Evolutionary conservation across 1,140 invertebrate species (phyloP), one percentile per base, ranked within the genome.

Genomic region (Neoseiulus cucumeris): DNA sequence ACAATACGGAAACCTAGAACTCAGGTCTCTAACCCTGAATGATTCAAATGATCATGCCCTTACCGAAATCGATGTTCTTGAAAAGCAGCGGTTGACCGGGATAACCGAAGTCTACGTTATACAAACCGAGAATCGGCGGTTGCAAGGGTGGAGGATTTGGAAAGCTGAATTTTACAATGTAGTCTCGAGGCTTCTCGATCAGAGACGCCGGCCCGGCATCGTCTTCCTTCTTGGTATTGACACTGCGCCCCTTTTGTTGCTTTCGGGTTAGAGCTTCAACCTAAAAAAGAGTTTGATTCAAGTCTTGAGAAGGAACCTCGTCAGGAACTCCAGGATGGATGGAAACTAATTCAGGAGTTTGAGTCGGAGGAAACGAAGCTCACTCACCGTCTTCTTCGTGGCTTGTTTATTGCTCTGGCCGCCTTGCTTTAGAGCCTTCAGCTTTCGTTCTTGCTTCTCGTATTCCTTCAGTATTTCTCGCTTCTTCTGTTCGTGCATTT

Each of bases 401-500:
- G 93, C 93, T 70, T 85, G 82, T 76, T 97, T 98, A 74, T 90
- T 92, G 2, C 91, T 95, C 72, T 92, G 86, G 55, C 95, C 95
- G 42, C 89, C 85, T 5, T 89, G 84, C 79, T 98, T 99, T 74
- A 98, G 72, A 66, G 95, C 91, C 71, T 90, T 91, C 0, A 99
- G 74, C 51, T 84, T 80, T 76, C 96, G 98, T 74, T 98, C 92
- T 75, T 99, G 95, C 73, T 97, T 96, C 74, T 98, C 95, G 75
- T 89, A 98, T 69, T 95, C 91, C 74, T 98, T 98, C n/a, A 87
- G 79, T 80, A 87, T 85, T 76, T 98, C 93, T 72, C 89, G 91
- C 9, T 87, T 80, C 74, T 98, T 98, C 74, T 98, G 94, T 0
- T 85, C 83, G 74, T 88, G 87, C 94, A 98, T 98, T 77, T 98